Conservation (phyloP, 1,140 invertebrate genomes). For the Ceratina australensis region DNA sequence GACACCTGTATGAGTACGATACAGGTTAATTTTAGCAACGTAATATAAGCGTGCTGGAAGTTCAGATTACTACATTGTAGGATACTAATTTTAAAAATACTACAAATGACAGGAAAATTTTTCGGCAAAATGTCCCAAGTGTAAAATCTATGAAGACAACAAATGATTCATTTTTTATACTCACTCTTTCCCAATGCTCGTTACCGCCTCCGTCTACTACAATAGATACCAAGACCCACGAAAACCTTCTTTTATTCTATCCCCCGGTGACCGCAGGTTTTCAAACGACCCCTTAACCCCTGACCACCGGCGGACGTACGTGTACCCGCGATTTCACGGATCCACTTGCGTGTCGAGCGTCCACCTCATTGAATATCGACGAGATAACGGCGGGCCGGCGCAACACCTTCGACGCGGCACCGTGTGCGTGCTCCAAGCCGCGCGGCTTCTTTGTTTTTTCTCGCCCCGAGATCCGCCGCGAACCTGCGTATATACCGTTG, state of each 20-base stretch:
- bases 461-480: slow-evolving; percentile 17
- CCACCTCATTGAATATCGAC: neutral
- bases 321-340: too few species aligned
- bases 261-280: too few species aligned
- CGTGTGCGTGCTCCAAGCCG: neutral
- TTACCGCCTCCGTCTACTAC: neutral
- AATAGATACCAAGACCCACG: too few species aligned
- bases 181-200: neutral
- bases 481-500: slow-evolving; percentile 11
- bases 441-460: slow-evolving; percentile 15
- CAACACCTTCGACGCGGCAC: neutral
- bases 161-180: too few species aligned
- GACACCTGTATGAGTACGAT: too few species aligned
- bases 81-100: too few species aligned
- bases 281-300: neutral
- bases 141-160: too few species aligned
- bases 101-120: too few species aligned
- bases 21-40: too few species aligned
- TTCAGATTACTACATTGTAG: too few species aligned
- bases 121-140: too few species aligned
- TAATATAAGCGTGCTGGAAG: too few species aligned
- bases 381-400: neutral
- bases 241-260: neutral
- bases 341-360: neutral
- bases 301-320: neutral